Base-by-base conservation (phyloP, 1,140 invertebrate genomes). In the Drosophila ficusphila region DNA sequence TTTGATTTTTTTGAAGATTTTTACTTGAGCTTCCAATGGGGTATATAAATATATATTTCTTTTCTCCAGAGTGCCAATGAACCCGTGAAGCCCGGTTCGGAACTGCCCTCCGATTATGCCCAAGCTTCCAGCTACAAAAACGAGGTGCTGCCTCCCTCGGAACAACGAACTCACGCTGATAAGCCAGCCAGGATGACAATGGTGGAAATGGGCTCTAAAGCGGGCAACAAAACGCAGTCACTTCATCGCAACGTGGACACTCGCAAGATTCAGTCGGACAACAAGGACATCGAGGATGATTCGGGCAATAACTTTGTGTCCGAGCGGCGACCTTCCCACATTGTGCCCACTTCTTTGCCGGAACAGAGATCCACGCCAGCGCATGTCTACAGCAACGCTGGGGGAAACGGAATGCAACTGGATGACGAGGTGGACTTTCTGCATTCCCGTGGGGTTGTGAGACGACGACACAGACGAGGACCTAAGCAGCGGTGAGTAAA, bases 251-350 rank as follows among this genome's bases (percentile, higher is more conserved):
- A 91, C 53, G 86, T 91, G 11, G 91, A 91, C 60, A 39, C 64
- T 5, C 79, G 89, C 0, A 92, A 91, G 75, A 92, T 92, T 47
- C 91, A 92, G 57, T 92, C 91, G 23, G 86, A 91, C 44, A 91
- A 91, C 29, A 91, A 91, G 73, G 90, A 91, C 51, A 91, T 91
- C 25, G 90, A 90, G 68, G 77, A 78, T 38, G 89, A 91, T 76
- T 89, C 82, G 21, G 90, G 90, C 8, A 90, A 91, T 42, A 91
- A 91, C 52, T 91, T 91, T 62, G 89, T 91, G 25, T 57, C 83
- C 2, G 74, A 79, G 14, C 69, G 81, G 1, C 61, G 89, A 4
- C 64, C 76, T 8, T 62, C 71, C 2, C 82, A 78, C 8, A 90
- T 91, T 34, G 38, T 90, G 48, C 89, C 90, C 8, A 91, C 90